phyloP scores from a whole-genome alignment of 2,797 vertebrate species.

The Diglossa cyanea region DNA sequence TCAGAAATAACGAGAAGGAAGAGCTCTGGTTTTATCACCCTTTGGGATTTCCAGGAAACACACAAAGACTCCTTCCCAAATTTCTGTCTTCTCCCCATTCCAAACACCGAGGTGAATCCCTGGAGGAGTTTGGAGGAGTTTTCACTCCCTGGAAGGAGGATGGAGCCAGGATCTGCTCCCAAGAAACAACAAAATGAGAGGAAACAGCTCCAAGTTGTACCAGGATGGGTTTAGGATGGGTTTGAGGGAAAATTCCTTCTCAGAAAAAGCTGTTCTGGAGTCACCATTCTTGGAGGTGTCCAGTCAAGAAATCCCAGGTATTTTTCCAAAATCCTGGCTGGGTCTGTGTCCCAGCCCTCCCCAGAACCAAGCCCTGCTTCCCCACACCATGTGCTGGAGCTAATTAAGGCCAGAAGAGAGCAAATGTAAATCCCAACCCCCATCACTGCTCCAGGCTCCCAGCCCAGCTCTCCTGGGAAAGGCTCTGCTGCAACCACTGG shows the following conservation, averaged over 20 bases:
- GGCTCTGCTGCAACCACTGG: neutral
- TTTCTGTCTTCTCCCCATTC: no score
- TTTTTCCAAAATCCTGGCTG: neutral
- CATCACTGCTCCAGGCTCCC: neutral
- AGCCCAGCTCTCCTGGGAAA: neutral
- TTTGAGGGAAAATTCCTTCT: neutral
- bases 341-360: neutral
- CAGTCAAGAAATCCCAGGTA: neutral
- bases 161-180: neutral
- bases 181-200: neutral
- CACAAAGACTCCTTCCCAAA: no score
- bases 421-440: neutral
- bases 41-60: no score
- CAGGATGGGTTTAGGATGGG: neutral
- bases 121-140: fast-evolving
- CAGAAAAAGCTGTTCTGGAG: neutral
- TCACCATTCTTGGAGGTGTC: neutral
- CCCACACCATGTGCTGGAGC: fast-evolving
- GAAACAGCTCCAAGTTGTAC: neutral
- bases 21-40: no score
- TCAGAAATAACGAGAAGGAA: no score
- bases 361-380: neutral
- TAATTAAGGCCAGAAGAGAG: neutral
- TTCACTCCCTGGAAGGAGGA: neutral
- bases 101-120: neutral